Conservation (phyloP, 2,113 vertebrate species). For the Antennarius striatus region DNA sequence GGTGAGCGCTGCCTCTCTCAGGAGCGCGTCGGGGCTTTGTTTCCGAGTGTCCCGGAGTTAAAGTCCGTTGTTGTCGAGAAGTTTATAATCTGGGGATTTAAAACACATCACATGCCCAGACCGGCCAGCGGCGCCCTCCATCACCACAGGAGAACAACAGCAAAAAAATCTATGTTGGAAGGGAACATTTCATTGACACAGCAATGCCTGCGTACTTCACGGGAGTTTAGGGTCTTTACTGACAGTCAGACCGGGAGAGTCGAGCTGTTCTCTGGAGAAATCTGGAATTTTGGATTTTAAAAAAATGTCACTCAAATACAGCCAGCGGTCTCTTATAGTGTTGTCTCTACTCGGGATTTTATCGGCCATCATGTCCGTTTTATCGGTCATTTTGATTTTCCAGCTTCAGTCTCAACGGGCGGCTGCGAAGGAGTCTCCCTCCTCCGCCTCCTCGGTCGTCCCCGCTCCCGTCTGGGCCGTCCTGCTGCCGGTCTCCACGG, state of each 20-base stretch:
- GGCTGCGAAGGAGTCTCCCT: slow-evolving; percentile 53
- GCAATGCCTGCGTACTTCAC: slow-evolving; percentile 14
- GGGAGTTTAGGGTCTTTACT: slow-evolving; percentile 8
- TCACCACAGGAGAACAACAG: slow-evolving; percentile 30
- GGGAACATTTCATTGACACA: not conserved
- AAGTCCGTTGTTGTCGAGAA: slow-evolving; percentile 75
- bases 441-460: slow-evolving; percentile 50
- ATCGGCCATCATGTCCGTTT: slow-evolving; percentile 84
- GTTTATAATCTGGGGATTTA: slow-evolving; percentile 78
- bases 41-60: slow-evolving; percentile 63
- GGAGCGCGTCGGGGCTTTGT: slow-evolving; percentile 50
- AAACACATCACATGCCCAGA: slow-evolving; percentile 75
- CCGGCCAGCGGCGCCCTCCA: slow-evolving; percentile 28
- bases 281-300: not conserved
- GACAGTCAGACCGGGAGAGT: not conserved
- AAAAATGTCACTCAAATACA: slow-evolving; percentile 77
- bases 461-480: slow-evolving; percentile 67
- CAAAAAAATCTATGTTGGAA: slow-evolving; percentile 13
- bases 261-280: not conserved
- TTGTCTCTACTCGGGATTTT: slow-evolving; percentile 82
- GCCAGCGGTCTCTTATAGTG: slow-evolving; percentile 80
- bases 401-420: slow-evolving; percentile 82
- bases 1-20: slow-evolving; percentile 27
- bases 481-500: slow-evolving; percentile 81
- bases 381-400: slow-evolving; percentile 87